A percentile compares a stretch with the other conserved stretches of the same genome.
These are phyloP conservation scores for Scolopax bukidnonensis DNA, from an alignment of 2,797 vertebrate genomes.

Conservation along the genomic window DNA sequence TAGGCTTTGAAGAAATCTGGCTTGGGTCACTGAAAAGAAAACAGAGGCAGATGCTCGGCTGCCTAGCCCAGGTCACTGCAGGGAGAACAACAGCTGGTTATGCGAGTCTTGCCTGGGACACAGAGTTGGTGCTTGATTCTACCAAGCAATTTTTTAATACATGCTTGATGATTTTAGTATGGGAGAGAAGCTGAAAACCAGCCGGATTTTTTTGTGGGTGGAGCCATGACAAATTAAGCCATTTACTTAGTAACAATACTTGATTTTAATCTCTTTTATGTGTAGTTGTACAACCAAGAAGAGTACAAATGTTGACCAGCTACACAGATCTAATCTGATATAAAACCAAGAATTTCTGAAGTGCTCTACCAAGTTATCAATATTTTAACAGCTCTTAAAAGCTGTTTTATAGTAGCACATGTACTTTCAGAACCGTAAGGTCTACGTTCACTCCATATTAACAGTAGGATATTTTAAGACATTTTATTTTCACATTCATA, in stretches of 20 bases:
- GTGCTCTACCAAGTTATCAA: constrained; percentile 7
- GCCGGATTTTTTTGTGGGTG: neutral
- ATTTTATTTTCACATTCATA: neutral
- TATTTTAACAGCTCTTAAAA: constrained; percentile 55
- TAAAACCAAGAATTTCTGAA: neutral
- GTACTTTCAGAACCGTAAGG: neutral
- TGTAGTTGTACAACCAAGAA: neutral
- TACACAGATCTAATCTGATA: neutral
- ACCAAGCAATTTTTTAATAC: neutral
- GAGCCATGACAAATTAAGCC: neutral
- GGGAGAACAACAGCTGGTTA: constrained; percentile 49
- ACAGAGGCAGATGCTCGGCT: constrained; percentile 36
- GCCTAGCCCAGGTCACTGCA: constrained; percentile 41
- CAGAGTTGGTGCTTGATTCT: neutral
- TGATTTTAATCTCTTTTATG: neutral
- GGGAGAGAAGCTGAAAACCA: neutral
- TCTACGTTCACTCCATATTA: neutral
- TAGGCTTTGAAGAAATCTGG: constrained; percentile 34
- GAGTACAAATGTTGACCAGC: neutral
- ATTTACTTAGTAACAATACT: neutral
- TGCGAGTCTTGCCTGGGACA: neutral
- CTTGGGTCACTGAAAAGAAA: constrained; percentile 42
- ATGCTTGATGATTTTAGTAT: neutral
- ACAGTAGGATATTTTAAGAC: neutral
- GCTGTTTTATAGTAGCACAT: neutral